phyloP scores from a whole-genome alignment of 2,888 invertebrate genomes.

The Platycheirus albimanus region DNA sequence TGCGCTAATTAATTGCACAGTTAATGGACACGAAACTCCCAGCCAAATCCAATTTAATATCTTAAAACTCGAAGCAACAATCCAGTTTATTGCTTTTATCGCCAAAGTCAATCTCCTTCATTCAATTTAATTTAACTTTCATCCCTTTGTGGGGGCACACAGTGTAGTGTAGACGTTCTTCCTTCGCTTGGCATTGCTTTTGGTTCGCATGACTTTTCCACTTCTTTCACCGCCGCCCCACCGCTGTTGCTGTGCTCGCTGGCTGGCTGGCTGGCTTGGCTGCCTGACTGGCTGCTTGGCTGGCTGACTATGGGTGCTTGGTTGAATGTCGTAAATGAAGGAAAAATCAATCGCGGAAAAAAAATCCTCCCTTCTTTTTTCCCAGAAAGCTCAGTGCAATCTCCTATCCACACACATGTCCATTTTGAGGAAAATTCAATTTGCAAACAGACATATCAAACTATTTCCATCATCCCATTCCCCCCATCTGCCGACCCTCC shows the following conservation, averaged over 20 bases:
- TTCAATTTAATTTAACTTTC: slow-evolving; percentile 74
- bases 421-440: slow-evolving; percentile 73
- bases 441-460: slow-evolving; percentile 74
- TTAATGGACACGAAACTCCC: slow-evolving; percentile 71
- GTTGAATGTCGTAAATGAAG: slow-evolving; percentile 68
- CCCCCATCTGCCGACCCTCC: background rate
- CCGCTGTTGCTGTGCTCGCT: slow-evolving; percentile 4
- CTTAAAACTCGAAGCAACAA: slow-evolving; percentile 72
- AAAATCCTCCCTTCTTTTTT: slow-evolving; percentile 36
- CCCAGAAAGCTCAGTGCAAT: slow-evolving; percentile 43
- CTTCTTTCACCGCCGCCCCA: slow-evolving; percentile 25
- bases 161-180: slow-evolving; percentile 67
- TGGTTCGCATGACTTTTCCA: slow-evolving; percentile 72
- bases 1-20: slow-evolving; percentile 71
- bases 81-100: slow-evolving; percentile 74
- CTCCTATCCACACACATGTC: slow-evolving; percentile 66
- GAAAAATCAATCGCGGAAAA: slow-evolving; percentile 74
- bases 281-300: background rate
- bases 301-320: too few species aligned
- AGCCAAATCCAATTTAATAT: slow-evolving; percentile 68
- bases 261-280: background rate
- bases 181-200: slow-evolving; percentile 26
- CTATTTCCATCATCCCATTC: slow-evolving; percentile 68
- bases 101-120: slow-evolving; percentile 73
- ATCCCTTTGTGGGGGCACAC: slow-evolving; percentile 70